phyloP scores from a whole-genome alignment of 2,113 vertebrate species.

The Xenopus borealis region DNA sequence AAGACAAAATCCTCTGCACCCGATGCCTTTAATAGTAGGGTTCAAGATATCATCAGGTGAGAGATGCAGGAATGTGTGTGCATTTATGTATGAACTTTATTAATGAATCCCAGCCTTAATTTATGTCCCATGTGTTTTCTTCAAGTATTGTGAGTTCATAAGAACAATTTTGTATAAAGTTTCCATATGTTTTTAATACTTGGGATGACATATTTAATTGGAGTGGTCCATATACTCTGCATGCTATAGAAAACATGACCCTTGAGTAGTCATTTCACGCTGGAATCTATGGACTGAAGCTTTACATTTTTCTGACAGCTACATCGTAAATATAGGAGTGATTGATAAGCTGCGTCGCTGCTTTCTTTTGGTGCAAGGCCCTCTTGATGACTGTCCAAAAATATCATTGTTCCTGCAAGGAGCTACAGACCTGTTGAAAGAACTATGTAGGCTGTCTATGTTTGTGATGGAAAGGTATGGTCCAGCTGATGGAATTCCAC shows the following conservation, averaged over 20 bases:
- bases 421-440: constrained; percentile 75
- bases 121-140: no score
- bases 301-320: constrained; percentile 66
- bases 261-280: no score
- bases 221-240: no score
- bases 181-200: no score
- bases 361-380: constrained; percentile 88
- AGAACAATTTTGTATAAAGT: no score
- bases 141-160: no score
- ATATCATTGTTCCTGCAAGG: constrained; percentile 83
- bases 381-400: constrained; percentile 89
- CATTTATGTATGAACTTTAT: not conserved
- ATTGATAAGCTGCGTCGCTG: constrained; percentile 88
- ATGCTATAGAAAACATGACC: no score
- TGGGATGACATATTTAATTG: no score
- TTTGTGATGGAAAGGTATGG: constrained; percentile 76
- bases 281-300: not conserved
- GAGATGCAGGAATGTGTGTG: not conserved
- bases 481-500: no score
- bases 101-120: not conserved
- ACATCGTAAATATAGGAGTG: constrained; percentile 85
- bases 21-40: constrained; percentile 81
- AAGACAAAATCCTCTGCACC: constrained; percentile 73
- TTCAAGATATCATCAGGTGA: constrained; percentile 95
- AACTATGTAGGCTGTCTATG: constrained; percentile 81